Evolutionary conservation across 2,797 vertebrate species (phyloP), one percentile per base, ranked within the genome.

Genomic region (Oreonectes daqikongensis): DNA sequence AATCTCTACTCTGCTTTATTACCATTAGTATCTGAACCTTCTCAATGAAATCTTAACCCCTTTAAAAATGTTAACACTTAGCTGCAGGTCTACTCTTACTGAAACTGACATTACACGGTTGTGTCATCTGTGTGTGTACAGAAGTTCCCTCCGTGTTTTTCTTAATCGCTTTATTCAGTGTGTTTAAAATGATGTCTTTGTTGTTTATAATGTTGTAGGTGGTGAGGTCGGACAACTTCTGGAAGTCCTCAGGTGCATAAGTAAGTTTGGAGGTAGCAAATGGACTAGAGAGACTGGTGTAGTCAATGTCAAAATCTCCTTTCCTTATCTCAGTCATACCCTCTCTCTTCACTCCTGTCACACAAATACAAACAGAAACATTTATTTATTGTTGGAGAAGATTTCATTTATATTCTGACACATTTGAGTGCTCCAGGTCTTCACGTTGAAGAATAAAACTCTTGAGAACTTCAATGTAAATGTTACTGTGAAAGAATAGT

Each of bases 181-280:
- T 84, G 12, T 65, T 74, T 22, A 87, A 77, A 71, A 95, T 76
- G 0, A 32, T 17, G 0, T 92, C 85, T 38, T 81, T 84, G 28
- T 88, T 95, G 86, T 95, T 95, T 5, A 89, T 57, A 26, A 95
- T 86, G 0, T 95, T 95, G 83, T 95, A 96, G 53, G 79, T 26
- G 50, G 86, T 90, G 83, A 96, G 81, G 4, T 89, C 85, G 78
- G 94, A 83, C 24, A 95, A 81, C 32, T 83, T 87, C 38, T 87
- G 86, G 78, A 92, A 96, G 61, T 95, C 88, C 0, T 86, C 5
- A 0, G 87, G 67, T 10, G 91, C 70, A 70, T 92, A 94, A 18
- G 92, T 94, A 48, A 95, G 89, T 35, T 93, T 86, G 0, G 84
- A 81, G 2, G 93, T 94, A 22, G 83, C 84, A 18, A 93, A 96